phyloP scores from a whole-genome alignment of 2,888 invertebrate genomes.

The Drosophila lutescens region DNA sequence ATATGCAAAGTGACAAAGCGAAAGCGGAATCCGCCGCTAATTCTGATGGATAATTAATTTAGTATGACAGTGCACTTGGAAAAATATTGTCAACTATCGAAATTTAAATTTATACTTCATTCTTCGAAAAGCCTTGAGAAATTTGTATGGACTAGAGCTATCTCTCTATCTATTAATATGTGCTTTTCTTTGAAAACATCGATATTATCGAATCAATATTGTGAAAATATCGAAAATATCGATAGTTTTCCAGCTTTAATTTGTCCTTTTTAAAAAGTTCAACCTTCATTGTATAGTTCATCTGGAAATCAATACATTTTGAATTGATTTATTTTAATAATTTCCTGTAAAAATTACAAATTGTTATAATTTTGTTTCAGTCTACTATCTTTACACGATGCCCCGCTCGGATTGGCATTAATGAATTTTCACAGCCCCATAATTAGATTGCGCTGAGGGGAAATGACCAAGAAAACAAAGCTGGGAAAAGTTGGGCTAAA shows the following conservation, averaged over 20 bases:
- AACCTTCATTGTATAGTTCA: no score
- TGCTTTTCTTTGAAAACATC: no score
- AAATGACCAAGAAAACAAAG: slow-evolving; percentile 36
- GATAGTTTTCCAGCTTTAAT: no score
- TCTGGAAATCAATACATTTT: no score
- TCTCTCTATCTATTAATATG: no score
- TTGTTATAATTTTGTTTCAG: neutral
- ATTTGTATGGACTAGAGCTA: no score
- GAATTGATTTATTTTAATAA: no score
- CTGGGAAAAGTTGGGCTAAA: slow-evolving; percentile 42
- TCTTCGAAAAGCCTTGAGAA: neutral
- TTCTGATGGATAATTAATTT: slow-evolving; percentile 75
- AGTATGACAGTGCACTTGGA: slow-evolving; percentile 48
- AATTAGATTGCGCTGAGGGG: slow-evolving; percentile 62
- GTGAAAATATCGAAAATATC: no score
- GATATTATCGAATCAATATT: no score
- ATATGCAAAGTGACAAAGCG: slow-evolving; percentile 66
- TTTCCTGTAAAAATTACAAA: no score
- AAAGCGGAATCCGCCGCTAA: slow-evolving; percentile 50
- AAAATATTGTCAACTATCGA: neutral
- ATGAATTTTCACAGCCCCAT: slow-evolving; percentile 70
- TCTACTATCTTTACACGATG: neutral
- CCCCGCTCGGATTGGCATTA: slow-evolving; percentile 42
- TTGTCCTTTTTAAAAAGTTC: no score
- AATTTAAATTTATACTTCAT: neutral